Conservation (phyloP, 2,797 vertebrate genomes). For the Coilia nasus region DNA sequence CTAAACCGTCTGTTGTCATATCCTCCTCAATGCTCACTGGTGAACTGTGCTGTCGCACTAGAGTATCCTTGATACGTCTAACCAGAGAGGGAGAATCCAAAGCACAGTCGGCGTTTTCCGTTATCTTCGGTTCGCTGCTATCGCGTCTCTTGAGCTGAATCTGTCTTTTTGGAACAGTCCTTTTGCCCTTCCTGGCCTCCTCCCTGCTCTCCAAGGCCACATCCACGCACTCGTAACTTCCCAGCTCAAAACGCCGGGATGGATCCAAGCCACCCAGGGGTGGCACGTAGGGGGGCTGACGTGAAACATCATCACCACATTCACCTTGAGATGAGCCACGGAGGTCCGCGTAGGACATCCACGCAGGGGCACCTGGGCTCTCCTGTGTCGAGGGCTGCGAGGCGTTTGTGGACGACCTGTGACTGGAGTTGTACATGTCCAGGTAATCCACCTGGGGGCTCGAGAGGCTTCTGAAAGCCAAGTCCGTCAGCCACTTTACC, state of each 20-base stretch:
- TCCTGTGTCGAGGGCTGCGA: conserved; percentile 82
- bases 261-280: conserved; percentile 65
- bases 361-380: conserved; percentile 73
- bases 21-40: conserved; percentile 68
- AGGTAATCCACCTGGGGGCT: conserved; percentile 77
- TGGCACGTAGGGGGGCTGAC: conserved; percentile 59
- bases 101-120: conserved; percentile 76
- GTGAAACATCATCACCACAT: conserved; percentile 61
- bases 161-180: conserved; percentile 93
- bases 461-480: conserved; percentile 79
- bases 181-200: conserved; percentile 75
- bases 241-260: conserved; percentile 72
- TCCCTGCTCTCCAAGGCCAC: conserved; percentile 84
- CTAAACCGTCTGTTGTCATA: conserved; percentile 49
- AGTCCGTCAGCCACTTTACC: conserved; percentile 83
- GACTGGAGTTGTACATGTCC: conserved; percentile 86
- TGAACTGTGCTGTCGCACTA: conserved; percentile 75
- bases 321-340: conserved; percentile 70
- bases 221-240: conserved; percentile 87
- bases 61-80: conserved; percentile 63
- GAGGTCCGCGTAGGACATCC: conserved; percentile 77
- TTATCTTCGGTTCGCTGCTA: conserved; percentile 70
- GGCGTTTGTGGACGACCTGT: conserved; percentile 76
- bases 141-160: conserved; percentile 88
- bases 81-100: conserved; percentile 60